Base-by-base conservation (phyloP, 2,888 invertebrate genomes). In the Orthosia incerta region DNA sequence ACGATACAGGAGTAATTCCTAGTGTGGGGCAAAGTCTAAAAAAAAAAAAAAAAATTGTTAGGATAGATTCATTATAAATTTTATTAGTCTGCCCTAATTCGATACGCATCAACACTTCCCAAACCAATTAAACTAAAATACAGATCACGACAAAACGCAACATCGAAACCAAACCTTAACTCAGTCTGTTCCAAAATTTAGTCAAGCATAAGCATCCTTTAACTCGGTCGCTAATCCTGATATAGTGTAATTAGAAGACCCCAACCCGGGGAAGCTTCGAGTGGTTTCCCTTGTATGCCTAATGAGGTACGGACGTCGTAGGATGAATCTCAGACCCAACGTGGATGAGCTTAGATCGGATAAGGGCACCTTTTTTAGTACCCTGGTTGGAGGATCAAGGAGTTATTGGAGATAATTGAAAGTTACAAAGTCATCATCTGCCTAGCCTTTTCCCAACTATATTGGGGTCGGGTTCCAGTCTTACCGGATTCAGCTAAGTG, bases 261-360 rank as follows among this genome's bases (percentile, higher is more conserved):
- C 71, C 66, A 45, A 74, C 74, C 69, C 79, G 74, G 50, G 62
- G 20, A 31, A 67, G 71, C 76, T 82, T 82, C 83, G 86, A 91
- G 89, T 89, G 90, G 88, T 82, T 87, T 89, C 84, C 66, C 84
- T 76, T 89, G 89, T 88, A 87, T 82, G 80, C 83, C 85, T 86
- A 90, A 89, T 88, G 86, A 89, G 83, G 74, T 83, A 77, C 83
- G 84, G 88, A 82, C 79, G 75, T 63, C 75, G 64, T 59, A 76
- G 63, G 48, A 50, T 26, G 50, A 53, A 57, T 39, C 39, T 55
- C 18, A 20, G n/a, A 39, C 9, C 20, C n/a, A 53, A 53, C 26
- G 59, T 72, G 67, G 18, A 45, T 64, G 57, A 53, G 70, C 63
- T 82, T 69, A 48, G 48, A 70, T 77, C 77, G 26, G 31, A 73